phyloP scores from a whole-genome alignment of 2,888 invertebrate genomes.

The Andrena bucephala region DNA sequence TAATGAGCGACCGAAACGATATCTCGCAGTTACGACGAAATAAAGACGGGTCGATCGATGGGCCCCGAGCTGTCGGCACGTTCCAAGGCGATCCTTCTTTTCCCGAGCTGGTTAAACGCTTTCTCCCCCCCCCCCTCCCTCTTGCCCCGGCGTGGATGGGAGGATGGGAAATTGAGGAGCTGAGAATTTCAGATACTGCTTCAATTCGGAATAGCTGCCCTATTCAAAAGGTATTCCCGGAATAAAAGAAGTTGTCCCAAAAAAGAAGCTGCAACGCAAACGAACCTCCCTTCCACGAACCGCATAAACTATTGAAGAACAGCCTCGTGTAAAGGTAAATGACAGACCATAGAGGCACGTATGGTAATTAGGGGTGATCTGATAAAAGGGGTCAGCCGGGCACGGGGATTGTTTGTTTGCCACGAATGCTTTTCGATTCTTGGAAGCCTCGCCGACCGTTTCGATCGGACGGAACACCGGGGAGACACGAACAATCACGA shows the following conservation, averaged over 20 bases:
- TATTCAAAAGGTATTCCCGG: not conserved
- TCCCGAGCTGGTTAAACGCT: not conserved
- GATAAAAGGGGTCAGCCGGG: constrained; percentile 49
- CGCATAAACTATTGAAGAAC: constrained; percentile 51
- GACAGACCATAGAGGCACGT: constrained; percentile 21
- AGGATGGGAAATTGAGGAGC: constrained; percentile 24
- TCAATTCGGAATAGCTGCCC: not conserved
- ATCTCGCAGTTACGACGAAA: constrained; percentile 59
- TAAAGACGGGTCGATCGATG: constrained; percentile 45
- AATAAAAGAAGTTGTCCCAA: not conserved
- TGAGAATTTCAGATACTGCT: constrained; percentile 13
- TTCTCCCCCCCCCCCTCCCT: too few relatives aligned
- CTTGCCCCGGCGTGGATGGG: not conserved
- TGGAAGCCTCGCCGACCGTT: constrained; percentile 34
- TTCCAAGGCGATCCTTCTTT: constrained; percentile 15
- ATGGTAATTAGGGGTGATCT: constrained; percentile 63
- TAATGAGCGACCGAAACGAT: constrained; percentile 69
- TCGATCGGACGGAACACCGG: not conserved
- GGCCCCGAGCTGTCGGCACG: not conserved
- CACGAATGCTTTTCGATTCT: constrained; percentile 35
- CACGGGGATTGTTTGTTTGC: constrained; percentile 45
- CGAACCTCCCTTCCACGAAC: constrained; percentile 9
- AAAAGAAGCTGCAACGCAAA: not conserved
- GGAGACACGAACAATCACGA: constrained; percentile 12
- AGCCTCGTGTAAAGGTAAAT: constrained; percentile 1